Evolutionary conservation across 2,797 vertebrate species (phyloP).

Genomic region (Dendrocincla fuliginosa): DNA sequence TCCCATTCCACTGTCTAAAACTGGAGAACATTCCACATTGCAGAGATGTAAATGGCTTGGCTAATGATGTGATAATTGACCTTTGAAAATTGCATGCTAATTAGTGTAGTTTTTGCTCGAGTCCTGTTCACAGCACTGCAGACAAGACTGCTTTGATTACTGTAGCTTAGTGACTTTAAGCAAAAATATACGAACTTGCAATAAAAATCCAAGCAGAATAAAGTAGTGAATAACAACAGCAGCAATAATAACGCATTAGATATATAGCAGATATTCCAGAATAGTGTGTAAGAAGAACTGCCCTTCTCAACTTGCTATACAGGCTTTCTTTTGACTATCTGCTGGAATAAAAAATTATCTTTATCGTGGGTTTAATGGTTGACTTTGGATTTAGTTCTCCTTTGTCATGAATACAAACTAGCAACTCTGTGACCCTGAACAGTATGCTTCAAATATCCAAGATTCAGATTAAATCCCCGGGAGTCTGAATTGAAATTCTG

Average conservation of each 20-base stretch:
- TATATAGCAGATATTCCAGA: neutral
- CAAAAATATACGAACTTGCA: neutral
- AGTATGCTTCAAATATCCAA: neutral
- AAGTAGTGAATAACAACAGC: neutral
- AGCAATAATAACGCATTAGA: neutral
- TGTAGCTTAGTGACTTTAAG: neutral
- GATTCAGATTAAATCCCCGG: neutral
- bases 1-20: neutral
- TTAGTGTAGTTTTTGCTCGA: neutral
- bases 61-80: constrained; percentile 21
- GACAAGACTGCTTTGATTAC: neutral
- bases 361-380: neutral
- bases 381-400: neutral
- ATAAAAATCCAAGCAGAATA: neutral
- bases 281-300: neutral
- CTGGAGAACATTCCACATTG: neutral
- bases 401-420: neutral
- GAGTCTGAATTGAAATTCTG: neutral
- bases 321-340: neutral
- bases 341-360: neutral
- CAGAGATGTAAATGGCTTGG: neutral
- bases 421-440: neutral
- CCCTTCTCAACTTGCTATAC: neutral
- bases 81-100: neutral
- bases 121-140: neutral